Evolutionary conservation across 1,140 invertebrate genomes (phyloP).

Genomic region (Nixonia krombeini): DNA sequence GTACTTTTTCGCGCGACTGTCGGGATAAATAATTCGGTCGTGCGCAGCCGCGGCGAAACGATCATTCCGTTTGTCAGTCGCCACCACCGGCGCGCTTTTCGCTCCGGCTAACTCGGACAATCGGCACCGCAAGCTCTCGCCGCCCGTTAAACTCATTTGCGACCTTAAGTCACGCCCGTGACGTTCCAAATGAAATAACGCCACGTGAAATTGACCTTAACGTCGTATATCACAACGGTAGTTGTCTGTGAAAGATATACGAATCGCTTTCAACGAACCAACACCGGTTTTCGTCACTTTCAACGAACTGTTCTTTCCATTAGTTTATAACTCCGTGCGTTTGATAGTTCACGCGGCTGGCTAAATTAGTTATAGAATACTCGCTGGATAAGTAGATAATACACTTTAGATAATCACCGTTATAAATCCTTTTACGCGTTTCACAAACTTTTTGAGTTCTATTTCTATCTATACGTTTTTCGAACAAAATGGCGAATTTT

Average conservation of each 20-base stretch:
- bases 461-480: too few relatives aligned
- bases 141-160: constrained; percentile 41
- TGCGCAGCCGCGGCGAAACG: too few relatives aligned
- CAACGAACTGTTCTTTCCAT: background rate
- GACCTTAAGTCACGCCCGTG: constrained; percentile 30
- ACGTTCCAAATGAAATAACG: constrained; percentile 37
- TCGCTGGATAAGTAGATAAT: too few relatives aligned
- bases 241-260: background rate
- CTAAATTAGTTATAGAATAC: background rate
- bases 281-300: background rate
- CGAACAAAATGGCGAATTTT: too few relatives aligned
- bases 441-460: too few relatives aligned
- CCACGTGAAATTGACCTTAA: constrained; percentile 39
- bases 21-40: too few relatives aligned
- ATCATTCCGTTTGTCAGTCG: too few relatives aligned
- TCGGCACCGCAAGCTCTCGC: constrained; percentile 16
- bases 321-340: background rate
- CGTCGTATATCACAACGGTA: constrained; percentile 8
- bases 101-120: constrained; percentile 42
- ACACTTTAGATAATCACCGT: too few relatives aligned
- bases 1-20: too few relatives aligned
- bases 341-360: too few relatives aligned
- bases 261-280: background rate
- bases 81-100: too few relatives aligned
- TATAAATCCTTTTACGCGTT: too few relatives aligned